Evolutionary conservation across 2,113 vertebrate species (phyloP).

Genomic region (Dolichallabes microphthalmus): DNA sequence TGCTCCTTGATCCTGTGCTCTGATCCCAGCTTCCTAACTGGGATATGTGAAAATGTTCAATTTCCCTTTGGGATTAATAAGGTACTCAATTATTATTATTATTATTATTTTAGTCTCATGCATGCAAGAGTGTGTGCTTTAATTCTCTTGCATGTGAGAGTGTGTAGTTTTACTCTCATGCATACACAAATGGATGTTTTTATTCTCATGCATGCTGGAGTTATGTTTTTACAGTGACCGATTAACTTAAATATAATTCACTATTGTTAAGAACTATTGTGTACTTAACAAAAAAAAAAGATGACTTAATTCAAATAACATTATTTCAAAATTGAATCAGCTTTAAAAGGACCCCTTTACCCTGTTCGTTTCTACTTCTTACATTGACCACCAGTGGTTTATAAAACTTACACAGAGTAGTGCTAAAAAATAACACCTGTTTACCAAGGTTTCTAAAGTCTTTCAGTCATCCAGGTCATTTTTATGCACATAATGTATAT

Average conservation of each 20-base stretch:
- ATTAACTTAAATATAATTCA: not conserved
- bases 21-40: no score
- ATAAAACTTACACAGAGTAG: not conserved
- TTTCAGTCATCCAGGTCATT: not conserved
- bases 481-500: not conserved
- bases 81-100: no score
- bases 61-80: no score
- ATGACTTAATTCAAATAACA: no score
- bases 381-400: not conserved
- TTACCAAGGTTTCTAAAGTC: not conserved
- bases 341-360: not conserved
- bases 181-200: not conserved
- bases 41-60: no score
- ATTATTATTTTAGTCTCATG: not conserved
- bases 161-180: not conserved
- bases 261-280: not conserved
- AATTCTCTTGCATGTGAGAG: no score
- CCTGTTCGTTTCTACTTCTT: not conserved
- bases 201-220: not conserved
- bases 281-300: not conserved
- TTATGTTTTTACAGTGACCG: not conserved
- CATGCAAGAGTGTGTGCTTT: not conserved
- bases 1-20: no score
- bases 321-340: not conserved
- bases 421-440: not conserved